phyloP scores from a whole-genome alignment of 2,113 vertebrate species.

The Tautogolabrus adspersus region DNA sequence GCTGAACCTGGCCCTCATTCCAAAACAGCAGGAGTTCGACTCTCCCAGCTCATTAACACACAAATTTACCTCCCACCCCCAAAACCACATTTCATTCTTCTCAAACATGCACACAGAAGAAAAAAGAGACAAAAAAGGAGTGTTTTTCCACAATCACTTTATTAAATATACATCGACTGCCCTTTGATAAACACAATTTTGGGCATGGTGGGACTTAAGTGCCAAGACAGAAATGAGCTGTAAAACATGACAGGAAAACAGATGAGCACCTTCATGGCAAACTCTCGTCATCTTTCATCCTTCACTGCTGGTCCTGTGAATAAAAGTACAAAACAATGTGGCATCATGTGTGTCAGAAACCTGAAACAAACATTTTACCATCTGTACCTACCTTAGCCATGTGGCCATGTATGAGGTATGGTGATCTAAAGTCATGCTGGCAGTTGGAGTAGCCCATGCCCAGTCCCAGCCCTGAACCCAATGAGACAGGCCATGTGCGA shows the following conservation, averaged over 20 bases:
- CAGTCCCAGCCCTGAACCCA: conserved; percentile 90
- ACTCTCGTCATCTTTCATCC: conserved; percentile 29
- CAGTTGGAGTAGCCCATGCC: conserved; percentile 95
- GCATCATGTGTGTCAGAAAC: conserved; percentile 18
- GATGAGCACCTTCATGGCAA: conserved; percentile 24
- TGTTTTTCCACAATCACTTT: conserved; percentile 57
- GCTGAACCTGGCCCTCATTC: conserved; percentile 82
- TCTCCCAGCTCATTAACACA: conserved; percentile 82
- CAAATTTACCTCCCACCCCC: conserved; percentile 71
- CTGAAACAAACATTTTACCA: conserved; percentile 11
- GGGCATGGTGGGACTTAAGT: conserved; percentile 16
- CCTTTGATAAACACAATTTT: conserved; percentile 42
- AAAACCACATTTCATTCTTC: conserved; percentile 69
- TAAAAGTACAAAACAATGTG: conserved; percentile 45
- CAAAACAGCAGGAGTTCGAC: conserved; percentile 81
- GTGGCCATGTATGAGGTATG: conserved; percentile 89
- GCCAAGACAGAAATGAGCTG: conserved; percentile 27
- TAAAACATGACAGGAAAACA: conserved; percentile 36
- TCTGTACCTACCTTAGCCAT: conserved; percentile 87
- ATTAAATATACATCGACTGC: conserved; percentile 72
- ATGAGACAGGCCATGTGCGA: conserved; percentile 89
- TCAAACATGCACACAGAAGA: conserved; percentile 56
- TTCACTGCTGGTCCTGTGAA: conserved; percentile 75
- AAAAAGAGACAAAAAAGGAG: conserved; percentile 13
- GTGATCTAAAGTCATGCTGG: conserved; percentile 91